Conservation (phyloP, 1,140 invertebrate species). For the Eupeodes corollae region DNA sequence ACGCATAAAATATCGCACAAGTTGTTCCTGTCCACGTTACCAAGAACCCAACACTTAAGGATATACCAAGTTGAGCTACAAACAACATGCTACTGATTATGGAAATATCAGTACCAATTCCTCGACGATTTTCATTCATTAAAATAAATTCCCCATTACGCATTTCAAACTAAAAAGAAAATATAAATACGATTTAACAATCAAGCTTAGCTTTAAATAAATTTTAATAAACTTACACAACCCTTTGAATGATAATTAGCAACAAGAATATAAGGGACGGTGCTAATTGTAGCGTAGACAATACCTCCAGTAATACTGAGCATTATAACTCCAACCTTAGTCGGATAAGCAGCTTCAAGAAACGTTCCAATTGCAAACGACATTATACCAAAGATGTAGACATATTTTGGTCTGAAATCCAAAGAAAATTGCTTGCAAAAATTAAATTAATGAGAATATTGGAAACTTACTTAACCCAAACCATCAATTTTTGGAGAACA, state of each 20-base stretch:
- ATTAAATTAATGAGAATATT: not conserved
- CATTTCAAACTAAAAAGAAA: conserved; percentile 35
- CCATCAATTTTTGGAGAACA: conserved; percentile 57
- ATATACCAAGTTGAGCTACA: conserved; percentile 46
- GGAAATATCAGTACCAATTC: conserved; percentile 64
- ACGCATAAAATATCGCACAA: not conserved
- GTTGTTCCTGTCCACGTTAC: not conserved
- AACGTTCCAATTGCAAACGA: conserved; percentile 61
- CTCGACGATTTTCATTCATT: conserved; percentile 37
- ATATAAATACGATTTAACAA: not conserved
- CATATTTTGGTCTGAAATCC: conserved; percentile 44
- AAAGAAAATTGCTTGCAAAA: not conserved
- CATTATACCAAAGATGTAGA: conserved; percentile 45
- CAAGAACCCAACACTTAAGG: not conserved
- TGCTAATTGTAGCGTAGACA: conserved; percentile 71
- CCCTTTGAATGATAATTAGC: conserved; percentile 61
- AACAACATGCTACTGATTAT: conserved; percentile 68
- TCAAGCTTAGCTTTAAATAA: not conserved
- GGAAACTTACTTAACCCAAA: conserved; percentile 49
- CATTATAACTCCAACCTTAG: conserved; percentile 49
- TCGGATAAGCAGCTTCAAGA: conserved; percentile 49
- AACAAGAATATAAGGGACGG: conserved; percentile 66
- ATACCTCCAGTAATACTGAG: conserved; percentile 60
- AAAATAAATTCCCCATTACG: conserved; percentile 30
- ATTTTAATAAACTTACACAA: conserved; percentile 41